These are phyloP conservation scores for Zaprionus taronus DNA, from an alignment of 1,140 invertebrate species.

Conservation along the genomic window DNA sequence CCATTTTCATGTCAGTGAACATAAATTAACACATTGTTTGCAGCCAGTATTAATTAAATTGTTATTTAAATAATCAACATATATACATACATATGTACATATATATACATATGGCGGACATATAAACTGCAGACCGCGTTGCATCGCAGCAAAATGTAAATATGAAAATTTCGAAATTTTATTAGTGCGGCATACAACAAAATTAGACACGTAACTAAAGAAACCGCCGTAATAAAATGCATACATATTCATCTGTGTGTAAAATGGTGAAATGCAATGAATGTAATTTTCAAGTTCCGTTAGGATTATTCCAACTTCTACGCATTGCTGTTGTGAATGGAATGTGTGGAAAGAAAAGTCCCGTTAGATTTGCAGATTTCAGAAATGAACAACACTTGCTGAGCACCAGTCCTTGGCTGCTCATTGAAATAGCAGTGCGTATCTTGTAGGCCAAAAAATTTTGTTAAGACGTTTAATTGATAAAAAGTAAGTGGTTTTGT, in stretches of 20 bases:
- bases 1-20: background rate
- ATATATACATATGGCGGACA: background rate
- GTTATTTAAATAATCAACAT: conserved; percentile 17
- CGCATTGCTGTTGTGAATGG: no score
- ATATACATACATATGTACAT: conserved; percentile 7
- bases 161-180: conserved; percentile 50
- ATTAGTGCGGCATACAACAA: conserved; percentile 35
- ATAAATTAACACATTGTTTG: conserved; percentile 50
- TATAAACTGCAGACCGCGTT: conserved; percentile 16
- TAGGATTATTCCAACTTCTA: no score
- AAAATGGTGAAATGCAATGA: no score
- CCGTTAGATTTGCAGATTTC: no score
- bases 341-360: no score
- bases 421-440: no score
- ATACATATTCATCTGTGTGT: conserved; percentile 27
- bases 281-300: no score
- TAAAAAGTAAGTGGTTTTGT: no score
- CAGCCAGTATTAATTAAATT: conserved; percentile 20
- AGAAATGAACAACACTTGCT: no score
- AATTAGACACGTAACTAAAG: conserved; percentile 34
- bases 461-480: no score
- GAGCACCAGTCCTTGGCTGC: no score
- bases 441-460: no score
- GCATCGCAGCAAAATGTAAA: conserved; percentile 18
- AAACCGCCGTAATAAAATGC: conserved; percentile 2